These are phyloP conservation scores for Torymus auratus DNA, from an alignment of 2,888 invertebrate genomes.

Conservation along the genomic window DNA sequence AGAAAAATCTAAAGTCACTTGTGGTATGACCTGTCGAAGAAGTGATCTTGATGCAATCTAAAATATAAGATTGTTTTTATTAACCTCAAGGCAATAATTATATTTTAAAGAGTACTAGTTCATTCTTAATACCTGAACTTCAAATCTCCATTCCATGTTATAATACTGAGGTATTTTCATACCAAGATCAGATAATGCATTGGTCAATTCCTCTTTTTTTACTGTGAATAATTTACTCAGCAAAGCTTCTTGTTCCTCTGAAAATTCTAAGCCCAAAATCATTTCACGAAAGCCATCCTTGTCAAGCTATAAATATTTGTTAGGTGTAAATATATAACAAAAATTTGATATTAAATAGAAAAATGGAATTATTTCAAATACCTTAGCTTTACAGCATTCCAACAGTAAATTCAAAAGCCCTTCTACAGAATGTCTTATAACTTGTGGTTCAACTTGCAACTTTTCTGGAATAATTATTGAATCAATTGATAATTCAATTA, in stretches of 20 bases:
- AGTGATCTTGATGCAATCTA: constrained; percentile 81
- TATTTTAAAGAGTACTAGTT: neutral
- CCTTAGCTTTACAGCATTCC: constrained; percentile 84
- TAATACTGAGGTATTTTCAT: constrained; percentile 78
- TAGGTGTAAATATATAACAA: neutral
- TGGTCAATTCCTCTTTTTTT: constrained; percentile 79
- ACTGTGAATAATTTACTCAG: constrained; percentile 80
- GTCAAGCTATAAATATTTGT: constrained; percentile 73
- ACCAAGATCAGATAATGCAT: constrained; percentile 77
- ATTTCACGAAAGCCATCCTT: constrained; percentile 78
- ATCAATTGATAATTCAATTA: neutral
- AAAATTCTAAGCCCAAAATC: constrained; percentile 79
- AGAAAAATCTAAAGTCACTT: constrained; percentile 80
- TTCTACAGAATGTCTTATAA: constrained; percentile 83
- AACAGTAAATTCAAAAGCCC: constrained; percentile 85
- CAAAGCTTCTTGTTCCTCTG: constrained; percentile 80
- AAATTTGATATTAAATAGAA: constrained; percentile 16
- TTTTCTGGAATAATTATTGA: constrained; percentile 78
- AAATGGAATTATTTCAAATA: constrained; percentile 68
- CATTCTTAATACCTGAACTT: constrained; percentile 78
- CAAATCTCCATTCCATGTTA: constrained; percentile 83
- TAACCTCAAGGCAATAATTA: neutral
- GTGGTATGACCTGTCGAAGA: constrained; percentile 80
- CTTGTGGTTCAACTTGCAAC: constrained; percentile 78
- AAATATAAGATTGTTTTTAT: constrained; percentile 46